phyloP scores from a whole-genome alignment of 2,888 invertebrate species.

The Tipula vernalis region DNA sequence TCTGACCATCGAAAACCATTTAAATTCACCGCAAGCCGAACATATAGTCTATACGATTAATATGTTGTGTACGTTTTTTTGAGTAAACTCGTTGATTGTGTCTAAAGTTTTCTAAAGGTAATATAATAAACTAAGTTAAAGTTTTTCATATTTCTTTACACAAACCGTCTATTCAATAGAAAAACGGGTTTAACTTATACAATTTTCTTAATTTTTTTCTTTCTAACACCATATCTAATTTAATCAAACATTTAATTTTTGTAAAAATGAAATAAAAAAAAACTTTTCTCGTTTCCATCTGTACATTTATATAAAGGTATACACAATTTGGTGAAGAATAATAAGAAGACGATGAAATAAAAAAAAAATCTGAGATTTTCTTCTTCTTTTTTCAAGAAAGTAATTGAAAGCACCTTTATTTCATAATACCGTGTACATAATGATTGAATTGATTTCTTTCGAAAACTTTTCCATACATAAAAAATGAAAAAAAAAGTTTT shows the following conservation, averaged over 20 bases:
- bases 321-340: not conserved
- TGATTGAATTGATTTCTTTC: not conserved
- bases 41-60: not conserved
- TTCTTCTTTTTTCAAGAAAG: not conserved
- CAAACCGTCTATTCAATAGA: not conserved
- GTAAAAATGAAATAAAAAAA: not conserved
- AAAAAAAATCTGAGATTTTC: not conserved
- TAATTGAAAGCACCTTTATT: not conserved
- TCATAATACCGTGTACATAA: not conserved
- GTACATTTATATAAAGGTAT: not conserved
- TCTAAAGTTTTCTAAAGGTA: not conserved
- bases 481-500: not conserved
- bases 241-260: conserved; percentile 1
- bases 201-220: not conserved
- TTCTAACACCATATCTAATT: not conserved
- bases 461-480: not conserved
- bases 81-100: not conserved
- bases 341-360: not conserved
- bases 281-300: not conserved
- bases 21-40: not conserved
- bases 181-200: not conserved
- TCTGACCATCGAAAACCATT: not conserved
- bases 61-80: not conserved
- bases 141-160: not conserved
- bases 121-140: not conserved